Evolutionary conservation across 2,797 vertebrate genomes (phyloP).

Genomic region (Hippopotamyrus pictus): DNA sequence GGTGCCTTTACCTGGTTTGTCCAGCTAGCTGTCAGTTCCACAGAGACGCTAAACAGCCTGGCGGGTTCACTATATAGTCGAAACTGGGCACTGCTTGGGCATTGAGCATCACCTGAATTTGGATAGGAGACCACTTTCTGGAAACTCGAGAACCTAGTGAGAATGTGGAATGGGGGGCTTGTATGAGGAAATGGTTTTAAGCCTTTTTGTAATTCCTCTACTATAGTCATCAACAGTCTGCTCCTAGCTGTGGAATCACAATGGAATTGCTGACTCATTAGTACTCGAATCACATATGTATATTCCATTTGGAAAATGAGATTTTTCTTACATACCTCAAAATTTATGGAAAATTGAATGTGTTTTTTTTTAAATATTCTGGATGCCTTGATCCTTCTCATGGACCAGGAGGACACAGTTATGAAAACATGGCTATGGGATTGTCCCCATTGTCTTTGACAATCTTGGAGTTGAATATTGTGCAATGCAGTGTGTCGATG

Average conservation of each 20-base stretch:
- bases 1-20: constrained; percentile 31
- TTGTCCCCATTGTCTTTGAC: background rate
- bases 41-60: background rate
- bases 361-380: background rate
- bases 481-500: background rate
- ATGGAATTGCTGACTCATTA: background rate
- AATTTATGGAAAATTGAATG: background rate
- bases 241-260: background rate
- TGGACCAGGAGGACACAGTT: background rate
- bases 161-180: background rate
- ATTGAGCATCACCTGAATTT: background rate
- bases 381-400: background rate
- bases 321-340: constrained; percentile 6
- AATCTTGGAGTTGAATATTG: background rate
- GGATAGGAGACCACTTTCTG: background rate
- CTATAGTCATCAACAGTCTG: background rate
- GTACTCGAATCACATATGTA: background rate
- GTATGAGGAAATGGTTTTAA: background rate
- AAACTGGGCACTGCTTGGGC: background rate
- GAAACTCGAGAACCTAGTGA: background rate
- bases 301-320: background rate
- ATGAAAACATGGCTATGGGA: background rate
- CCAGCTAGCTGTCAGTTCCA: constrained; percentile 20
- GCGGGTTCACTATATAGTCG: background rate
- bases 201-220: background rate